Conservation (phyloP, 2,797 vertebrate species). For the Erethizon dorsatum region DNA sequence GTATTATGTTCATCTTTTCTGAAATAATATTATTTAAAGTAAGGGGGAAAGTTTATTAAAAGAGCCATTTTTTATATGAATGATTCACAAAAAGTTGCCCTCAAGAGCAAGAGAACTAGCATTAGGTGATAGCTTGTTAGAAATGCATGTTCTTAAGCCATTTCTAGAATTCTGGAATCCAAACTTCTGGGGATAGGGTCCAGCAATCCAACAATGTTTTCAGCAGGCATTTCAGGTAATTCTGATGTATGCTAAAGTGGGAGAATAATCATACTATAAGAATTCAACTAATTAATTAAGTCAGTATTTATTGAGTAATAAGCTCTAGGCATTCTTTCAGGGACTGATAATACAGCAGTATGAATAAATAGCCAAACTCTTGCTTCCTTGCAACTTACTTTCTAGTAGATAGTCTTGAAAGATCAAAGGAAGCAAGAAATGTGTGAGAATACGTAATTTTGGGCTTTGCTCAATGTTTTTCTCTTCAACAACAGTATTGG, state of each 20-base stretch:
- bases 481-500: background rate
- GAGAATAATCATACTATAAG: background rate
- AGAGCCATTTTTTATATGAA: background rate
- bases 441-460: background rate
- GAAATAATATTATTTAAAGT: constrained; percentile 36
- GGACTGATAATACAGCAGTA: background rate
- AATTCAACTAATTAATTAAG: background rate
- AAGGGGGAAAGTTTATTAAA: background rate
- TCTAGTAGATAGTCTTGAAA: background rate
- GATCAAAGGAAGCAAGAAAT: background rate
- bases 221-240: background rate
- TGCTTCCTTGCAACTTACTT: background rate
- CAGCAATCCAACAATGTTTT: background rate
- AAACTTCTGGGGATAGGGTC: background rate
- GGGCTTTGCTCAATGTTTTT: background rate
- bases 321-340: background rate
- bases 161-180: background rate
- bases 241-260: background rate
- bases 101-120: background rate
- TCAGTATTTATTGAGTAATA: background rate
- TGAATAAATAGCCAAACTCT: background rate
- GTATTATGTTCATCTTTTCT: background rate
- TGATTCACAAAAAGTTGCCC: background rate
- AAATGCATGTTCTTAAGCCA: background rate
- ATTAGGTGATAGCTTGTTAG: background rate